Evolutionary conservation across 1,140 invertebrate species (phyloP), one percentile per base, ranked within the genome.

Genomic region (Sminthurinus signatus): DNA sequence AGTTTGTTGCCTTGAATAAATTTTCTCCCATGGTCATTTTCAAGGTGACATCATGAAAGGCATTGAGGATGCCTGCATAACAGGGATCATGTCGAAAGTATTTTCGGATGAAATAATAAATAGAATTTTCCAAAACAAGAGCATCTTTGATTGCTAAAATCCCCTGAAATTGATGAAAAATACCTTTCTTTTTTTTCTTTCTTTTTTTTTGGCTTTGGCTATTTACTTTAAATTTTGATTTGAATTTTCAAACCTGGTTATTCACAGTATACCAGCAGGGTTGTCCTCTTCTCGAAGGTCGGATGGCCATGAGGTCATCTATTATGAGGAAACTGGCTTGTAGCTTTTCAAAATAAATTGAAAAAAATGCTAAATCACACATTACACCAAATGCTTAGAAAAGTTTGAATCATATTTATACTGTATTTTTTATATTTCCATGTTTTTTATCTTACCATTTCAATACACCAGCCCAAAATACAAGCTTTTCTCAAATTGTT

Each of bases 381-480:
- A n/a, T n/a, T n/a, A n/a, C n/a, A n/a, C n/a, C n/a, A n/a, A n/a
- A n/a, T n/a, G n/a, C n/a, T n/a, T n/a, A n/a, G n/a, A n/a, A n/a
- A n/a, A n/a, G n/a, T n/a, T n/a, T n/a, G n/a, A n/a, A n/a, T n/a
- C n/a, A n/a, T n/a, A n/a, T n/a, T n/a, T n/a, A n/a, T n/a, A n/a
- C n/a, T n/a, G n/a, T n/a, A n/a, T n/a, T n/a, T n/a, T n/a, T n/a
- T n/a, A n/a, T n/a, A n/a, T n/a, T n/a, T n/a, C n/a, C n/a, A n/a
- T n/a, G n/a, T n/a, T 59, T 55, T 73, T 42, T 57, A 10, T 66
- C 82, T 79, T 78, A 95, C 91, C 84, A 94, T 83, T 85, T 96
- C 93, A 56, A 91, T 81, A 76, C 91, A 94, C 93, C 93, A 97
- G 59, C 91, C 93, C 72, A 96, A 79, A 67, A 95, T 85, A 66